Conservation (phyloP, 2,797 vertebrate species). For the Hoplostethus mediterraneus region DNA sequence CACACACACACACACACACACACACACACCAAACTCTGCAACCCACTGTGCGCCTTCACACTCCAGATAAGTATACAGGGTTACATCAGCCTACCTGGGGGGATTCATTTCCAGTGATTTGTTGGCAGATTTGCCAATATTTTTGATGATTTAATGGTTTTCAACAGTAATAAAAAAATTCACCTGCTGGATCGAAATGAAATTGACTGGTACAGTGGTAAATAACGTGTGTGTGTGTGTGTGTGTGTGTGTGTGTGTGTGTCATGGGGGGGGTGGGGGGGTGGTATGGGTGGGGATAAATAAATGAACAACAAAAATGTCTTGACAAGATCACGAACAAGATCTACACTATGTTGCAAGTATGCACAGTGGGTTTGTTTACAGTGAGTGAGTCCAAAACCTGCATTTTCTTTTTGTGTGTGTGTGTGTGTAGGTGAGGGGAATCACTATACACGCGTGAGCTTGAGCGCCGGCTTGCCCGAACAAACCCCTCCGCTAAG, state of each 20-base stretch:
- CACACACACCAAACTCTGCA: background rate
- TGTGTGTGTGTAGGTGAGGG: background rate
- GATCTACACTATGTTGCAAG: no score
- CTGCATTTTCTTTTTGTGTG: background rate
- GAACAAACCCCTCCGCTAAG: conserved; percentile 51
- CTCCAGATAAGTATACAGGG: conserved; percentile 6
- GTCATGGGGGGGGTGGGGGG: background rate
- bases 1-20: conserved; percentile 8
- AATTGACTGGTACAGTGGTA: no score
- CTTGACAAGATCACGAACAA: no score
- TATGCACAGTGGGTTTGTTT: no score
- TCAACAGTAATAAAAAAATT: conserved; percentile 18
- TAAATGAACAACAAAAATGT: background rate
- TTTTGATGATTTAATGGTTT: conserved; percentile 24
- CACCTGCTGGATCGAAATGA: conserved; percentile 20
- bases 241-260: conserved; percentile 1
- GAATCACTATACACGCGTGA: conserved; percentile 12
- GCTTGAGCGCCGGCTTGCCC: conserved; percentile 31
- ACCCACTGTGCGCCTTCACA: conserved; percentile 15
- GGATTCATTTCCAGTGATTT: conserved; percentile 26
- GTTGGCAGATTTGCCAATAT: conserved; percentile 12
- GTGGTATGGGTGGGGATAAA: conserved; percentile 29
- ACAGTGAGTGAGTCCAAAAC: no score
- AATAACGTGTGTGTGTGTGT: conserved; percentile 19
- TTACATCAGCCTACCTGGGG: conserved; percentile 2